Evolutionary conservation across 2,888 invertebrate species (phyloP), one percentile per base, ranked within the genome.

Genomic region (Exephanes ischioxanthus): DNA sequence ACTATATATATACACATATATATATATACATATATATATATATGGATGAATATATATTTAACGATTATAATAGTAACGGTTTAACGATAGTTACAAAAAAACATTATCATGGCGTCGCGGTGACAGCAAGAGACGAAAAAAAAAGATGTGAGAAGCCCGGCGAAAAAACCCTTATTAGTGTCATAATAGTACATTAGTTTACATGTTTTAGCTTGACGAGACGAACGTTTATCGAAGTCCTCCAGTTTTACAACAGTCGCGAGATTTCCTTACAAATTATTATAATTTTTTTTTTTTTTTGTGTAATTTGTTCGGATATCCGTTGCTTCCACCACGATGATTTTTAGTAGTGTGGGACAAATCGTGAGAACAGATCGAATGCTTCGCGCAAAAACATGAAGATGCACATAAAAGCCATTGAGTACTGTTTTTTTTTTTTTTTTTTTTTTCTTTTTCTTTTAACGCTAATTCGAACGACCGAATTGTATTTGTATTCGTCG

Each of bases 181-280:
- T 87, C 86, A 87, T 86, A 87, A 85, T 82, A 86, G 83, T 83
- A 76, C 79, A 61, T 71, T 88, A 89, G 88, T 83, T 84, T 84
- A 89, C 89, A 89, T 88, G 86, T 89, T 88, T 89, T 89, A 89
- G 89, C 88, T 87, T 83, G 87, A 86, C 90, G 87, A 89, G 82
- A 88, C 89, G 87, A 89, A 88, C 87, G 87, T 90, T 90, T 89
- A 89, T 91, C 89, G 83, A 87, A 89, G 90, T 90, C 91, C 91
- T 91, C 90, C 91, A 90, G 88, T 89, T 90, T 89, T 88, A 83
- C 72, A 76, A 73, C 81, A 87, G 84, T 75, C 68, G 75, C 66
- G 77, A 70, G 82, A 85, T 79, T 66, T 77, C 33, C 51, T 66
- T 63, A 26, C 45, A 7, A 7, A 63, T 30, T 61, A 33, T 30